These are phyloP conservation scores for Struthidea cinerea DNA, from an alignment of 2,113 vertebrate species.

Conservation along the genomic window DNA sequence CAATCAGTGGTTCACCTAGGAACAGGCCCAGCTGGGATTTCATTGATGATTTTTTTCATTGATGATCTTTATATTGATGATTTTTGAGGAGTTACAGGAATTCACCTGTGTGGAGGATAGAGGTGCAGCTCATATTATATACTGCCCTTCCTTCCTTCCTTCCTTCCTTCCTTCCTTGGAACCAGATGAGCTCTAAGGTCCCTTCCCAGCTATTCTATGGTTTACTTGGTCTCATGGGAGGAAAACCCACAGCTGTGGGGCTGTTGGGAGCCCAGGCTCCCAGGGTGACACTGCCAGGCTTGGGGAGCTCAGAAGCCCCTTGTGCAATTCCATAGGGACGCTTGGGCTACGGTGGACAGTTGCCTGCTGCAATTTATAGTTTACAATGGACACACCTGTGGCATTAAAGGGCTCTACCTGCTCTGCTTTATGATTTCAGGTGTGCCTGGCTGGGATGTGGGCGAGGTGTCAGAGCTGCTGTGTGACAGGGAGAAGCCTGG, in stretches of 20 bases:
- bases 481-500: background rate
- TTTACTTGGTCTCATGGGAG: background rate
- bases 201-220: too few relatives aligned
- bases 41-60: background rate
- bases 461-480: rapidly evolving
- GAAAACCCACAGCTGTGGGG: background rate
- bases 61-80: background rate
- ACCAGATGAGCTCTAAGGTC: background rate
- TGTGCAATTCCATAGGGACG: background rate
- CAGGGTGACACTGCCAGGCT: background rate
- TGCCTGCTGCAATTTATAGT: background rate
- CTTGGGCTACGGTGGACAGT: background rate
- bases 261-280: background rate
- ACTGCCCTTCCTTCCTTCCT: background rate
- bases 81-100: background rate
- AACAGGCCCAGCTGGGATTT: background rate
- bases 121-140: background rate
- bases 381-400: background rate
- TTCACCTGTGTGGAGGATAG: background rate
- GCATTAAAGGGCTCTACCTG: background rate
- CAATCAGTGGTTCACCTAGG: too few relatives aligned
- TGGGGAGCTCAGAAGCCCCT: background rate
- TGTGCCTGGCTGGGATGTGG: background rate
- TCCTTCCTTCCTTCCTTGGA: background rate
- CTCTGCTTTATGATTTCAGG: background rate